Percentiles rank a stretch among this genome's conserved stretches.
phyloP scores from a whole-genome alignment of 1,140 invertebrate genomes.

The Leptinotarsa texana region DNA sequence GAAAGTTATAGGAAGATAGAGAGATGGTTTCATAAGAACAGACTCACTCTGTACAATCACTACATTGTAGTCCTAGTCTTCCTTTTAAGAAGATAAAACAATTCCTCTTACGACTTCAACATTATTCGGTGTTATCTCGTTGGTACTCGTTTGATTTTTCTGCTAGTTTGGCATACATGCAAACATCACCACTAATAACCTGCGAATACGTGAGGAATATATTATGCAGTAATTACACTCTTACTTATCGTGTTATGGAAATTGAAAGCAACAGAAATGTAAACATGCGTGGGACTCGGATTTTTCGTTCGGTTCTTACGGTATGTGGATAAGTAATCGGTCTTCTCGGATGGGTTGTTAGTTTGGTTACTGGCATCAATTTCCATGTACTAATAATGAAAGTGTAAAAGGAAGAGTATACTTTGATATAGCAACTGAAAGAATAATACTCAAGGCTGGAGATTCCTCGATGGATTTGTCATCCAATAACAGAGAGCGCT shows the following conservation, averaged over 20 bases:
- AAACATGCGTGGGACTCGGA: slow-evolving; percentile 14
- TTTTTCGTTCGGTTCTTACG: neutral
- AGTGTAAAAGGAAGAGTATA: too few species aligned
- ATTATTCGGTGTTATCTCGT: slow-evolving; percentile 13
- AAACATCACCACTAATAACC: slow-evolving; percentile 43
- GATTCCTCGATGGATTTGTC: too few species aligned
- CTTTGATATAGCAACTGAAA: too few species aligned
- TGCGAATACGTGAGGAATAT: slow-evolving; percentile 37
- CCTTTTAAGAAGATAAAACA: too few species aligned
- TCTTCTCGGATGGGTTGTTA: slow-evolving; percentile 2
- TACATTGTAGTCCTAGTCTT: too few species aligned
- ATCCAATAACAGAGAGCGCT: too few species aligned
- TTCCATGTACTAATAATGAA: too few species aligned
- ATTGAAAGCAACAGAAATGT: slow-evolving; percentile 34
- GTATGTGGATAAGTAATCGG: neutral
- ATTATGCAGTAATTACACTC: slow-evolving; percentile 39
- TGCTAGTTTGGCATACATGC: slow-evolving; percentile 22
- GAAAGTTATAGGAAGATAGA: too few species aligned
- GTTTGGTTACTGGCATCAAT: neutral
- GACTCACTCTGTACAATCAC: too few species aligned
- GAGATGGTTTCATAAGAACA: too few species aligned
- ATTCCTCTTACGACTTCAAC: slow-evolving; percentile 3
- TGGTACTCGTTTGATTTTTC: slow-evolving; percentile 10
- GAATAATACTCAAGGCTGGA: too few species aligned
- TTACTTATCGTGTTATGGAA: slow-evolving; percentile 36